Conservation (phyloP, 2,888 invertebrate species). For the Epistrophe eligans region DNA sequence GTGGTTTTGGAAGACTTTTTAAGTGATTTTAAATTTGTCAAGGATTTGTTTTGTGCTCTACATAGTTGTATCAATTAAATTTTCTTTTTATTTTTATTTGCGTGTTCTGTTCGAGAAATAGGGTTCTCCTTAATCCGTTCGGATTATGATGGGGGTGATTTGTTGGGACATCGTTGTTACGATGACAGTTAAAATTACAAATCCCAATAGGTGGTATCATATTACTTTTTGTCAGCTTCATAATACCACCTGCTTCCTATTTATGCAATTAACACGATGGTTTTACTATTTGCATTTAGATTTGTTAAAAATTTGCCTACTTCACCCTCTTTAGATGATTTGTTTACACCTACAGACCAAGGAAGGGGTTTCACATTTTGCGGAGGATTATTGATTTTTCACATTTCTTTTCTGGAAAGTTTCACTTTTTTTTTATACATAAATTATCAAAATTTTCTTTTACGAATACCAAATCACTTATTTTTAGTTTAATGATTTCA, state of each 20-base stretch:
- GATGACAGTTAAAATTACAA: conserved; percentile 46
- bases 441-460: background rate
- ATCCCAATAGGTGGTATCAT: conserved; percentile 59
- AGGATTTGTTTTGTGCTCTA: conserved; percentile 63
- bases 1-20: conserved; percentile 84
- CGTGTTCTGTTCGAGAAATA: conserved; percentile 37
- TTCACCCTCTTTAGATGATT: conserved; percentile 39
- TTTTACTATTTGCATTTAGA: conserved; percentile 9
- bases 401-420: conserved; percentile 7
- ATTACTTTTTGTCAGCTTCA: conserved; percentile 66
- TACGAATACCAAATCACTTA: background rate
- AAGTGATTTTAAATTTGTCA: conserved; percentile 83
- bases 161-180: conserved; percentile 39
- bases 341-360: conserved; percentile 52
- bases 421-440: background rate
- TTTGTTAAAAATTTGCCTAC: conserved; percentile 32
- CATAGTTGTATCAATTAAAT: conserved; percentile 69
- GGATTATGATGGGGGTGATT: conserved; percentile 56
- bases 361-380: conserved; percentile 27
- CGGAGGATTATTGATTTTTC: conserved; percentile 67
- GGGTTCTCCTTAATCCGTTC: conserved; percentile 53
- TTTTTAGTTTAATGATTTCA: background rate
- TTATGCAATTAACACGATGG: conserved; percentile 21
- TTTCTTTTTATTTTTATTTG: conserved; percentile 39
- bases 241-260: conserved; percentile 44